Evolutionary conservation across 2,888 invertebrate species (phyloP), one percentile per base, ranked within the genome.

Genomic region (Heliconius erato): DNA sequence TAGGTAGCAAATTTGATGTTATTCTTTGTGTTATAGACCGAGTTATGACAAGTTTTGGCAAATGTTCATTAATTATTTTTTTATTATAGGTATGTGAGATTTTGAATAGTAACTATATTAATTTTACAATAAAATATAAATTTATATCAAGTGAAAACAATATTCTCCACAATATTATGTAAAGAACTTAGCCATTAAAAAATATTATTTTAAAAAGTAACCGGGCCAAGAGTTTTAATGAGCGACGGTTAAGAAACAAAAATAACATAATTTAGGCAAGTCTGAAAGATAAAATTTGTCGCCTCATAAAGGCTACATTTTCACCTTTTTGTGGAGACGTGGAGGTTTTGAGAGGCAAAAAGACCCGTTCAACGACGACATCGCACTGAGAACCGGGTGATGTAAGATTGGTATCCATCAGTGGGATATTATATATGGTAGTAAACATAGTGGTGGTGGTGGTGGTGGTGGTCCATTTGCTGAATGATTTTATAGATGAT

Each of bases 261-360:
- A 77, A 80, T 82, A 72, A 80, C 80, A 72, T 80, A 71, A 80
- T 82, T 80, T 82, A 71, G 81, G 63, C 77, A 81, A 80, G 76
- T 80, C 83, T 80, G 79, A 82, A 82, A 80, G 80, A 83, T 84
- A 83, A 82, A 82, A 83, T 80, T 78, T 74, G 83, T 80, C 79
- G 74, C 79, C 78, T 84, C 83, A 84, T 84, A 84, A 84, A 84
- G 83, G 83, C 80, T 35, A 82, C 80, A 83, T 84, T 80, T 84
- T 82, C 84, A 83, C 81, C 83, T 84, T 84, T 84, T 84, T 84
- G 82, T 76, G 79, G 74, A 82, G 80, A 84, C 84, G 79, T 72
- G 80, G 82, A 83, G 83, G 71, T 82, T 84, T 83, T 79, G 84
- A 83, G 79, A 82, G 80, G 74, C 74, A 79, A 84, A 84, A 84